Conservation (phyloP, 1,140 invertebrate genomes). For the Ephestia elutella region DNA sequence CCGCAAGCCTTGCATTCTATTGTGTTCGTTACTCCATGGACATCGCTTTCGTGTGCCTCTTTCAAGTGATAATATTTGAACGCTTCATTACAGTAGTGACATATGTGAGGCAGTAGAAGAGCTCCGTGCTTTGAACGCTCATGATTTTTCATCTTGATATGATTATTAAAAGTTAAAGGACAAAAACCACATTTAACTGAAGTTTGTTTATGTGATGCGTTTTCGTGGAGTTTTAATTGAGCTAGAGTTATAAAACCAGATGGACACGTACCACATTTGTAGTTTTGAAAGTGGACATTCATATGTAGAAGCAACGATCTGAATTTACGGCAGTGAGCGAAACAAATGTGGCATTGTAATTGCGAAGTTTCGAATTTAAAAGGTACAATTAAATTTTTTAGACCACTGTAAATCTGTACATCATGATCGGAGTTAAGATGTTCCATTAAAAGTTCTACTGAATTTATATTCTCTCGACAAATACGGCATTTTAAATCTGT, state of each 20-base stretch:
- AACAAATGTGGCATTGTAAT: conserved; percentile 36
- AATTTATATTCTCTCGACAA: neutral
- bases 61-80: conserved; percentile 40
- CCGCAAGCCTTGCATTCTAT: conserved; percentile 38
- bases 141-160: too few relatives aligned
- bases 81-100: conserved; percentile 39
- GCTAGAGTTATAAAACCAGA: conserved; percentile 37
- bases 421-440: conserved; percentile 35
- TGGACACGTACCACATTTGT: conserved; percentile 29
- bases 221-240: conserved; percentile 28
- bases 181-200: neutral
- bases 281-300: conserved; percentile 22
- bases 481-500: neutral
- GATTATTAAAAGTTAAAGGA: too few relatives aligned
- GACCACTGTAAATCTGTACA: conserved; percentile 22
- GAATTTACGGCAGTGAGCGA: conserved; percentile 29
- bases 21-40: conserved; percentile 34
- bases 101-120: conserved; percentile 32
- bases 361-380: conserved; percentile 35
- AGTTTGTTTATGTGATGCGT: conserved; percentile 31
- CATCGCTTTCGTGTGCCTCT: conserved; percentile 38
- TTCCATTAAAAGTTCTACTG: conserved; percentile 27
- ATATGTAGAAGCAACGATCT: conserved; percentile 17
- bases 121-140: too few relatives aligned
- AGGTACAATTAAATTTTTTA: conserved; percentile 43